phyloP scores from a whole-genome alignment of 1,140 invertebrate genomes.

The Radopholus similis region DNA sequence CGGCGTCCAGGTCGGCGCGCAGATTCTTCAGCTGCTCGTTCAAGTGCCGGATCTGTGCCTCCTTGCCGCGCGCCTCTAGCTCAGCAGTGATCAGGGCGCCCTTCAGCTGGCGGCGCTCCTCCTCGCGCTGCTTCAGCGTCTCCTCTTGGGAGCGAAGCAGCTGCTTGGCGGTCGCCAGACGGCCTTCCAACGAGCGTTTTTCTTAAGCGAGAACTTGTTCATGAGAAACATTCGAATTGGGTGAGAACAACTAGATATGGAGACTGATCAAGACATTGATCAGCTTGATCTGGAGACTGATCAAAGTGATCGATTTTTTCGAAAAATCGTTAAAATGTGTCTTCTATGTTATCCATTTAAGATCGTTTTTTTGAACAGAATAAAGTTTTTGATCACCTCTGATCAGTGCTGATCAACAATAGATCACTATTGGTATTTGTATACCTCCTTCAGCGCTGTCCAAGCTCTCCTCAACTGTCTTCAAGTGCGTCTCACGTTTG shows the following conservation, averaged over 20 bases:
- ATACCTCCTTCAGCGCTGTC: constrained; percentile 52
- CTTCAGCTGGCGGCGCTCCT: constrained; percentile 56
- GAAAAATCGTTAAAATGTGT: too few relatives aligned
- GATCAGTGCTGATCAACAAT: too few relatives aligned
- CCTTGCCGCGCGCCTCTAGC: constrained; percentile 55
- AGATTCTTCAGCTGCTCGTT: constrained; percentile 59
- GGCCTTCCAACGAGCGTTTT: constrained; percentile 54
- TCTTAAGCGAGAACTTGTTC: too few relatives aligned
- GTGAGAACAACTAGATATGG: constrained; percentile 6
- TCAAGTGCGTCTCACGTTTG: constrained; percentile 53
- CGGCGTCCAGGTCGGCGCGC: constrained; percentile 52
- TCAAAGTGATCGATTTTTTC: too few relatives aligned
- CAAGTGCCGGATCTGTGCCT: constrained; percentile 57
- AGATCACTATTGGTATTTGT: too few relatives aligned
- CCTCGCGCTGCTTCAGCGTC: constrained; percentile 53
- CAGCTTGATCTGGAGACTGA: too few relatives aligned
- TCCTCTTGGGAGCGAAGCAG: constrained; percentile 60
- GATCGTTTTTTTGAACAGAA: too few relatives aligned
- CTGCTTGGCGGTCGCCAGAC: constrained; percentile 51
- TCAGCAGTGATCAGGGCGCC: constrained; percentile 56
- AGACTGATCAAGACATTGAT: too few relatives aligned
- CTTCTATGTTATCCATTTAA: too few relatives aligned
- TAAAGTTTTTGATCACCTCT: too few relatives aligned
- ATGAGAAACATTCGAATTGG: too few relatives aligned
- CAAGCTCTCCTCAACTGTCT: constrained; percentile 56